These are phyloP conservation scores for Poeciliopsis prolifica DNA, from an alignment of 2,113 vertebrate species.

Conservation along the genomic window DNA sequence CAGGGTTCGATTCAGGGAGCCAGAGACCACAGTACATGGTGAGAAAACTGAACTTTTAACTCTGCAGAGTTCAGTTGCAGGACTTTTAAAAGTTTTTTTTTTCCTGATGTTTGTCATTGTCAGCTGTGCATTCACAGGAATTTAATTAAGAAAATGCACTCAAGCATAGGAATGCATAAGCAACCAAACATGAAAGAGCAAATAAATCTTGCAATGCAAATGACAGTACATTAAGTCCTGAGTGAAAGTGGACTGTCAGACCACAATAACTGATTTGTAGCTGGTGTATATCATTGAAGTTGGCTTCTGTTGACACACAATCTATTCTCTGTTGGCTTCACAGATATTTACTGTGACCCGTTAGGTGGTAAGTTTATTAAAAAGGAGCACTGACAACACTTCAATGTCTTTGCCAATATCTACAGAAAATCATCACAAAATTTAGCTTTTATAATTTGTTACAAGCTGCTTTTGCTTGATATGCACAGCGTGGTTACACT, in stretches of 20 bases:
- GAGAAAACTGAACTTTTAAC: slow-evolving; percentile 41
- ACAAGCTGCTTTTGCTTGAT: background rate
- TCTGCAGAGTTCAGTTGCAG: background rate
- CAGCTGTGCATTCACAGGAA: background rate
- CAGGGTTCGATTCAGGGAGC: slow-evolving; percentile 89
- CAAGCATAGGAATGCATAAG: slow-evolving; percentile 8
- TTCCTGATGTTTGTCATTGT: background rate
- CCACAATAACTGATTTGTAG: slow-evolving; percentile 33
- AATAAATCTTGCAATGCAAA: slow-evolving; percentile 74
- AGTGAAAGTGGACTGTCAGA: slow-evolving; percentile 35
- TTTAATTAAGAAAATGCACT: slow-evolving; percentile 26
- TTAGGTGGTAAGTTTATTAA: slow-evolving; percentile 80
- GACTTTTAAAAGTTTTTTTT: background rate
- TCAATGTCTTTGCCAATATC: slow-evolving; percentile 3
- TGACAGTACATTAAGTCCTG: slow-evolving; percentile 45
- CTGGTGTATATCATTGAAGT: slow-evolving; percentile 37
- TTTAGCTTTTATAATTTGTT: background rate
- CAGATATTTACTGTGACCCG: slow-evolving; percentile 84
- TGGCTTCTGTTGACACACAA: slow-evolving; percentile 46
- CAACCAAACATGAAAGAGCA: slow-evolving; percentile 46
- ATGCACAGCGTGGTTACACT: background rate
- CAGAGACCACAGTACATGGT: slow-evolving; percentile 87
- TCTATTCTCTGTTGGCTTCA: slow-evolving; percentile 74
- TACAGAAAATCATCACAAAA: background rate
- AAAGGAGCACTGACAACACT: slow-evolving; percentile 22